phyloP scores from a whole-genome alignment of 2,797 vertebrate genomes.

The Microtus agrestis region DNA sequence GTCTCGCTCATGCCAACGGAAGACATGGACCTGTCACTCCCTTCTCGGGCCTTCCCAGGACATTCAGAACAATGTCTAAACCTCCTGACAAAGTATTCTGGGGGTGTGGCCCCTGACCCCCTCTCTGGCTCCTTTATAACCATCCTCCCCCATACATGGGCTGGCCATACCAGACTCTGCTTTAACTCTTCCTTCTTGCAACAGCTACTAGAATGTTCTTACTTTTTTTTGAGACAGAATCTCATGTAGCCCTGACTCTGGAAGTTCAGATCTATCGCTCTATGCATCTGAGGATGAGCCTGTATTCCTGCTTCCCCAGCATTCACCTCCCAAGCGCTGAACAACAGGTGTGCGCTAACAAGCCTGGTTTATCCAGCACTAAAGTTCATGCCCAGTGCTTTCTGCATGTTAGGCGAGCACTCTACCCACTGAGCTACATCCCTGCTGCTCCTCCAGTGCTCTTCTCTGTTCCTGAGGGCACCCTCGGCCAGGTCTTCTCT shows the following conservation, averaged over 20 bases:
- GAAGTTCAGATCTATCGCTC: background rate
- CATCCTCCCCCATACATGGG: background rate
- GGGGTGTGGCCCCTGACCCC: background rate
- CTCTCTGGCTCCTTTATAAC: background rate
- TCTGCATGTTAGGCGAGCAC: background rate
- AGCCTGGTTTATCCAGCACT: background rate
- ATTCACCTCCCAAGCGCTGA: no score
- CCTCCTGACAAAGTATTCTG: background rate
- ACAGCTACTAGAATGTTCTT: background rate
- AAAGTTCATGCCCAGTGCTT: no score
- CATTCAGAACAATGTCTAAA: background rate
- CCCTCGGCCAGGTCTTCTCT: background rate
- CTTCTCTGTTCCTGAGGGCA: background rate
- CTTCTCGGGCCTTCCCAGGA: background rate
- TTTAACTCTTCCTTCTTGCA: background rate
- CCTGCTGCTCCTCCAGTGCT: background rate
- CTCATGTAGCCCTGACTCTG: background rate
- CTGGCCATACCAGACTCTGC: background rate
- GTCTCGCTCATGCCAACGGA: background rate
- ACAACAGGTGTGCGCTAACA: background rate
- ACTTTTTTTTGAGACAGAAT: background rate
- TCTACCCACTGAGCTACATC: no score
- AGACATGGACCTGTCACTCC: background rate
- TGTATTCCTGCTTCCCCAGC: background rate
- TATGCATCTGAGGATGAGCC: background rate